Percentiles rank a stretch among this genome's conserved stretches.
phyloP scores from a whole-genome alignment of 53 echinoderm and acorn worm species.

The Glandiceps talaboti region DNA sequence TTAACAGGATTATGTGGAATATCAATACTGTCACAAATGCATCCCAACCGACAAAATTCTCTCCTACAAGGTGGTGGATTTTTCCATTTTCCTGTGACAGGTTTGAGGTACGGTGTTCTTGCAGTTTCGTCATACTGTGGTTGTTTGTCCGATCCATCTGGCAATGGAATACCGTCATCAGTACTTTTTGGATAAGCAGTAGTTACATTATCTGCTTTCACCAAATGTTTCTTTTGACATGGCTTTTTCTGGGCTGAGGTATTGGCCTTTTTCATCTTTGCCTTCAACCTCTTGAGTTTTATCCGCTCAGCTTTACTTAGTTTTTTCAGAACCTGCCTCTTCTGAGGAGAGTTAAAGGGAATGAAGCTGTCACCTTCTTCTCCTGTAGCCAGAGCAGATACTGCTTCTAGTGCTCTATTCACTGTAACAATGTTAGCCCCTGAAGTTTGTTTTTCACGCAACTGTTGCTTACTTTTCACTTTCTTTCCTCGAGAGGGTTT shows the following conservation, averaged over 20 bases:
- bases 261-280: conserved; percentile 3
- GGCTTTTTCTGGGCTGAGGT: neutral
- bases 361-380: neutral
- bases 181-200: no score
- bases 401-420: neutral
- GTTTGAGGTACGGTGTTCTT: neutral
- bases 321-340: neutral
- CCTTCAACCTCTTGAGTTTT: neutral
- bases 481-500: neutral
- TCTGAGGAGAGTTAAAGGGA: neutral
- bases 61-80: conserved; percentile 24
- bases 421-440: neutral
- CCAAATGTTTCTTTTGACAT: neutral
- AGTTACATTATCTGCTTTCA: conserved; percentile 9
- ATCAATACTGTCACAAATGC: conserved; percentile 60
- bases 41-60: conserved; percentile 77
- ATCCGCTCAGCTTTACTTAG: neutral
- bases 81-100: neutral
- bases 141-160: neutral
- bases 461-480: neutral
- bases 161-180: conserved; percentile 1
- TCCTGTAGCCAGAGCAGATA: neutral
- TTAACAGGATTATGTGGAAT: conserved; percentile 4
- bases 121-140: neutral
- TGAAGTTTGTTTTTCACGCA: neutral